Conservation (phyloP, 2,113 vertebrate genomes). For the Urocynchramus pylzowi region DNA sequence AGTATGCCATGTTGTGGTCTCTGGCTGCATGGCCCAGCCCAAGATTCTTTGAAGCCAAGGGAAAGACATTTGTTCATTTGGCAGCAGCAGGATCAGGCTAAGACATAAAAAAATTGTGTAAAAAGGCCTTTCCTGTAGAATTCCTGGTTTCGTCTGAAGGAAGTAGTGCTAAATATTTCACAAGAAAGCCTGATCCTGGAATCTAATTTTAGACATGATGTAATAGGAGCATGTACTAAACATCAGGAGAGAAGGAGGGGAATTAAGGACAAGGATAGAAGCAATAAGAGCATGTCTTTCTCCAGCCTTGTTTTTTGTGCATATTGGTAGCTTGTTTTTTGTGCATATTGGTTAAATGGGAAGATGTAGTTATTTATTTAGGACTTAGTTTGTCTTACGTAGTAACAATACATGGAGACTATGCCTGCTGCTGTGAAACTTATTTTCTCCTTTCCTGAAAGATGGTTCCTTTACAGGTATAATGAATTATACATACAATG, state of each 20-base stretch:
- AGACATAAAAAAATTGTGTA: background rate
- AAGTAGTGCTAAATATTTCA: constrained; percentile 20
- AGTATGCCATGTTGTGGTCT: constrained; percentile 3
- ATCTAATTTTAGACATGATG: constrained; percentile 52
- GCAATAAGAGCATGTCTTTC: background rate
- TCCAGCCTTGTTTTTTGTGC: background rate
- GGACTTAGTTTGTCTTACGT: background rate
- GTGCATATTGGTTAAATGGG: background rate
- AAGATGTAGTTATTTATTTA: background rate
- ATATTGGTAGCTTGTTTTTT: background rate
- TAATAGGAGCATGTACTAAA: constrained; percentile 10
- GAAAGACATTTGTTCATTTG: constrained; percentile 6
- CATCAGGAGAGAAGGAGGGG: background rate
- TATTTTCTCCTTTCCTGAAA: background rate
- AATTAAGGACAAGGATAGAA: constrained; percentile 41
- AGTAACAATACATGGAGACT: background rate
- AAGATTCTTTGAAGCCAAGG: background rate
- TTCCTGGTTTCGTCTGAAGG: background rate
- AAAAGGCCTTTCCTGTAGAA: constrained; percentile 28
- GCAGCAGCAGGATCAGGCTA: background rate
- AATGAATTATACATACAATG: background rate
- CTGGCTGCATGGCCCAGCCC: background rate
- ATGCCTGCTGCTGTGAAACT: background rate
- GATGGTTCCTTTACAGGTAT: background rate
- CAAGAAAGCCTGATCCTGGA: constrained; percentile 35